Base-by-base conservation (phyloP, 2,113 vertebrate species). In the Heptranchias perlo region DNA sequence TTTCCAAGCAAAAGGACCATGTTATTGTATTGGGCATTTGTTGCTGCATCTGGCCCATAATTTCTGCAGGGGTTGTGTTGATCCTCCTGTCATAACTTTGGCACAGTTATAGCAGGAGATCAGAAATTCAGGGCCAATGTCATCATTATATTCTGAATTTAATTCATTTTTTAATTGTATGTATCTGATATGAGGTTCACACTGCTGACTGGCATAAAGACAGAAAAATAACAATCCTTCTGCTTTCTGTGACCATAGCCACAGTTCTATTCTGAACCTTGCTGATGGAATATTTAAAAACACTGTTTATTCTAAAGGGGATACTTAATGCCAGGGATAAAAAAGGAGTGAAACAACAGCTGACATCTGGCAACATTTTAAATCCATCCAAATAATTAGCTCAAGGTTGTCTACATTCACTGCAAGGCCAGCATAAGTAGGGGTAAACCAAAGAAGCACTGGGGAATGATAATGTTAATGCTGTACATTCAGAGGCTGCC, bases 201-300 rank as follows among this genome's bases (percentile, higher is more conserved):
- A 39, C 35, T 93, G 58, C 35, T 93, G 58, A 35, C 28, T 39
- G 89, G 31, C 18, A 47, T 39, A 39, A 64, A 93, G 89, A 62
- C 16, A 0, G 47, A 35, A 64, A 93, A 62, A 62, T 62, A 62
- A 93, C 44, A 62, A 64, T n/a, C 1, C 35, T 92, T 39, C 21
- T 93, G 21, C 58, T 62, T 16, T 62, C 16, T 93, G 89, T 67
- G 21, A 94, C 92, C 93, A 94, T 69, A 65, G 44, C 28, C 64
- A 67, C 18, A 94, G 64, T 94, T 94, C 62, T 67, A 47, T 67
- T 67, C 62, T 67, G 64, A 67, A 28, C 25, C 64, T 49, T 47
- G 64, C 13, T 49, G 44, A 95, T 31, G 93, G 93, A 69, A 95
- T 95, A 95, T 65, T 95, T 65, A 49, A 49, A 95, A 67, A 95